Evolutionary conservation across 1,140 invertebrate species (phyloP).

Genomic region (Drosophila asahinai): DNA sequence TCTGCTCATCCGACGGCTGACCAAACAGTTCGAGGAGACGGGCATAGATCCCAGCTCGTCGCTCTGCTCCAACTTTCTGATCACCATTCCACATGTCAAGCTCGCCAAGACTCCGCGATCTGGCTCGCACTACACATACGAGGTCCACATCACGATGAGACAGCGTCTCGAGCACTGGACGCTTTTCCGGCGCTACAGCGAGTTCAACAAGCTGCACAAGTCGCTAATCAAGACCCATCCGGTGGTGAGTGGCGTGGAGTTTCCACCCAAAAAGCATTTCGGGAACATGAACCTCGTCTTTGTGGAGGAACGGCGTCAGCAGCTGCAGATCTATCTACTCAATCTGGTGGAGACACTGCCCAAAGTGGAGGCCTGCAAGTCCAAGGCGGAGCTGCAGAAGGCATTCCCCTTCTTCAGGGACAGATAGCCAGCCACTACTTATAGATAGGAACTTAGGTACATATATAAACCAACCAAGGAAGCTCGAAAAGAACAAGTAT

Average conservation of each 20-base stretch:
- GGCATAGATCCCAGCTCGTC: conserved; percentile 75
- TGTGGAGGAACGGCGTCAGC: conserved; percentile 91
- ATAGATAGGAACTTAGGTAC: not conserved
- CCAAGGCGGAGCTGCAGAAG: conserved; percentile 75
- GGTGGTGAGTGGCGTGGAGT: conserved; percentile 90
- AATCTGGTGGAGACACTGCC: conserved; percentile 90
- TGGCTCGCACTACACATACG: conserved; percentile 72
- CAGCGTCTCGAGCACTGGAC: conserved; percentile 94
- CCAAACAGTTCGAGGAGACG: conserved; percentile 73
- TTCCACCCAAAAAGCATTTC: conserved; percentile 95
- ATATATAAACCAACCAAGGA: conserved; percentile 17
- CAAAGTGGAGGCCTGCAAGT: conserved; percentile 87
- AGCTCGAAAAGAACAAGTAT: conserved; percentile 65
- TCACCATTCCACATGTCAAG: conserved; percentile 83
- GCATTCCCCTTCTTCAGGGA: conserved; percentile 80
- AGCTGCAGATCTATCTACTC: conserved; percentile 91
- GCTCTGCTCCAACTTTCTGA: conserved; percentile 75
- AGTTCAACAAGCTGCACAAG: conserved; percentile 92
- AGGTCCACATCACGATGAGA: conserved; percentile 79
- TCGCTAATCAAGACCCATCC: conserved; percentile 91
- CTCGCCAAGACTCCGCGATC: conserved; percentile 58
- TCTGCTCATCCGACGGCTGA: conserved; percentile 69
- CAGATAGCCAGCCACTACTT: conserved; percentile 39
- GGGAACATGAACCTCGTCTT: conserved; percentile 94
- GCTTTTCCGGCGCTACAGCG: conserved; percentile 93